Conservation (phyloP, 2,888 invertebrate species). For the Thumatha senex region DNA sequence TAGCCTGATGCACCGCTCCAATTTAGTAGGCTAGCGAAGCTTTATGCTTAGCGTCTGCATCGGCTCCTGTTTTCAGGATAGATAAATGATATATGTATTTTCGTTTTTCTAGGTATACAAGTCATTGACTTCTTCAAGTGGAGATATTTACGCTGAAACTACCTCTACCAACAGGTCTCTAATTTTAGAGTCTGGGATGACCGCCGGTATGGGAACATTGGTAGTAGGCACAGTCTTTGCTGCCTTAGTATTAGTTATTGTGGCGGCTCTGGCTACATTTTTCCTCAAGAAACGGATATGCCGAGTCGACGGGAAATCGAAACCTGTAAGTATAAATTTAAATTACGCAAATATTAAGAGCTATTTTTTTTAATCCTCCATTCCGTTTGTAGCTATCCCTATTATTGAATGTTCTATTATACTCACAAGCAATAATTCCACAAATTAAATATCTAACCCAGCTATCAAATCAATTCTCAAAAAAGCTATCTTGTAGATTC, state of each 20-base stretch:
- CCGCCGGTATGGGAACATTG: slow-evolving; percentile 46
- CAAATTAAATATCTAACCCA: too few species aligned
- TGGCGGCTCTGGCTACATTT: slow-evolving; percentile 49
- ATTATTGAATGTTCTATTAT: too few species aligned
- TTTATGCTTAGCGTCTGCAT: too few species aligned
- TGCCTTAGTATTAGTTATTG: slow-evolving; percentile 55
- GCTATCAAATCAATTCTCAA: too few species aligned
- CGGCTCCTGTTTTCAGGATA: too few species aligned
- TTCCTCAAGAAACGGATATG: slow-evolving; percentile 65
- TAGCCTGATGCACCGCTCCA: too few species aligned
- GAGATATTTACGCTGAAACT: slow-evolving; percentile 51
- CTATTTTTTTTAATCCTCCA: too few species aligned
- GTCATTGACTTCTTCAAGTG: slow-evolving; percentile 43
- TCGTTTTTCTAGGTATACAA: slow-evolving; percentile 52
- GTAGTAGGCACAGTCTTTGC: slow-evolving; percentile 57
- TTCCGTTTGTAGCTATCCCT: too few species aligned
- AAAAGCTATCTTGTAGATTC: too few species aligned
- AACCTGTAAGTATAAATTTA: slow-evolving; percentile 59
- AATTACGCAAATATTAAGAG: neutral
- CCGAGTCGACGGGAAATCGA: slow-evolving; percentile 68
- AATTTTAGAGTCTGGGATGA: slow-evolving; percentile 47
- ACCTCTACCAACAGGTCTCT: slow-evolving; percentile 47
- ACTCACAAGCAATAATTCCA: too few species aligned
- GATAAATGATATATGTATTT: neutral
- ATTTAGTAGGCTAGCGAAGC: too few species aligned